phyloP scores from a whole-genome alignment of 2,797 vertebrate species.

The Poecile montanus region DNA sequence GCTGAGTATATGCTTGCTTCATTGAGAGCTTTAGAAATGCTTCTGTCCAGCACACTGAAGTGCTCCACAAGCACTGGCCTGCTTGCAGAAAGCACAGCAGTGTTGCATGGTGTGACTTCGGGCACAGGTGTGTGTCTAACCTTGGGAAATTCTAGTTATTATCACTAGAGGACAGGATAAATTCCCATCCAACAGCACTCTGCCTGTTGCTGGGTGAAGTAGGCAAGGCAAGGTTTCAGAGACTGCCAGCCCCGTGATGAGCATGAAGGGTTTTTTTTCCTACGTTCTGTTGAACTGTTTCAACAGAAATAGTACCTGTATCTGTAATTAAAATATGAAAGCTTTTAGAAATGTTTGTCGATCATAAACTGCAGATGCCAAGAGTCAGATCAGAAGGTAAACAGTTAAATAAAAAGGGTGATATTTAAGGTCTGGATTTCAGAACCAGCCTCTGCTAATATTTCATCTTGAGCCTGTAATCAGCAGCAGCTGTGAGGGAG shows the following conservation, averaged over 20 bases:
- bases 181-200: not conserved
- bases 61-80: rapidly evolving
- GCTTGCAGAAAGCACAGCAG: rapidly evolving
- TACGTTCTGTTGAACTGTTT: not conserved
- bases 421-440: not conserved
- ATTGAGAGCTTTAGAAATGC: not conserved
- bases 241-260: not conserved
- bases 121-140: not conserved
- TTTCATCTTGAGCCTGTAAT: not conserved
- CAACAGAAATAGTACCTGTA: not conserved
- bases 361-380: not conserved
- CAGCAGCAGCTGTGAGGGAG: not conserved
- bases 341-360: not conserved
- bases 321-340: not conserved
- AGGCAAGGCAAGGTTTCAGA: not conserved
- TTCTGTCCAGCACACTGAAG: not conserved
- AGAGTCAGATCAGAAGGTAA: not conserved
- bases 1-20: not conserved
- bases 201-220: not conserved
- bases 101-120: rapidly evolving
- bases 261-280: rapidly evolving
- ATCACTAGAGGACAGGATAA: not conserved
- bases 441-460: not conserved
- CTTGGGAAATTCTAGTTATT: not conserved
- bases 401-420: not conserved